These are phyloP conservation scores for Hemibagrus guttatus DNA, from an alignment of 2,797 vertebrate species.

Conservation along the genomic window DNA sequence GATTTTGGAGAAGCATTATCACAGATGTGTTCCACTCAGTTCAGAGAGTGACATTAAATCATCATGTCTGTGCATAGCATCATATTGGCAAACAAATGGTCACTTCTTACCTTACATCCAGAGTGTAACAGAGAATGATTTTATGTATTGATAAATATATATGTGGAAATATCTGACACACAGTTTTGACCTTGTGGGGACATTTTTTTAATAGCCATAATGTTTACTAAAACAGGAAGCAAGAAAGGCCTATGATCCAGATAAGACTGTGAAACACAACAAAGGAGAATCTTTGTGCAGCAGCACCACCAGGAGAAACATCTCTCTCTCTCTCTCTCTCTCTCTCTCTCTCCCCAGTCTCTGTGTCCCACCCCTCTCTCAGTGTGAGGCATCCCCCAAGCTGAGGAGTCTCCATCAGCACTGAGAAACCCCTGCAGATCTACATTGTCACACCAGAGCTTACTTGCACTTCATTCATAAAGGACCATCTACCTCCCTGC, in stretches of 20 bases:
- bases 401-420: neutral
- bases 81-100: neutral
- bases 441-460: conserved; percentile 6
- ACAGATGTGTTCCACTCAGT: no score
- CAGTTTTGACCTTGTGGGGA: no score
- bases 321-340: neutral
- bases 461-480: neutral
- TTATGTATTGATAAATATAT: neutral
- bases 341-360: neutral
- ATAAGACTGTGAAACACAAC: neutral
- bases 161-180: neutral
- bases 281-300: neutral
- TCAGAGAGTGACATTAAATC: no score
- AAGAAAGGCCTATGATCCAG: neutral
- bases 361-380: neutral
- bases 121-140: neutral
- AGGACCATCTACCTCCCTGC: neutral
- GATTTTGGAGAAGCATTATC: no score
- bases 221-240: neutral
- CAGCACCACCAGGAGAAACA: neutral
- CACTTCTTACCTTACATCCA: neutral
- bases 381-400: neutral
- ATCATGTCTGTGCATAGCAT: no score
- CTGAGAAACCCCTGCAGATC: neutral
- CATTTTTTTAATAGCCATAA: neutral